Base-by-base conservation (phyloP, 2,113 vertebrate species). In the Entomyzon cyanotis region DNA sequence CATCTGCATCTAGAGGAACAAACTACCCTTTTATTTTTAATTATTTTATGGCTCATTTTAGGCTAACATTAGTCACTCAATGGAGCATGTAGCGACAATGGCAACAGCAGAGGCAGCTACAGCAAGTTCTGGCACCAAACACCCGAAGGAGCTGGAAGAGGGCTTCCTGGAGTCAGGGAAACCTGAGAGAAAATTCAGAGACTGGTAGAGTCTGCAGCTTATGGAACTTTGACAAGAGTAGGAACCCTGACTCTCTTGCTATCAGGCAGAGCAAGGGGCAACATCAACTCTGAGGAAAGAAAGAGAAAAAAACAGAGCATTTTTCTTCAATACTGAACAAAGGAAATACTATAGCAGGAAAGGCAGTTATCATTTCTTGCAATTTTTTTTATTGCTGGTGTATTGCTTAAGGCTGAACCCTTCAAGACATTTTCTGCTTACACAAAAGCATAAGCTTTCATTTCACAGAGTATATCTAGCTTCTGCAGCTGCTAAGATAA, bases 71-170 rank as follows among this genome's bases (percentile, higher is more conserved):
- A 65, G 25, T 62, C 46, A 53, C 10, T 52, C 33, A 37, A 81
- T 0, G 0, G 74, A 28, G 23, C 19, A 28, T 0, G 0, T 35
- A 64, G 16, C 0, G 0, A 52, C 22, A 39, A 17, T 0, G 1
- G 46, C 0, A 5, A 46, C 5, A 21, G 33, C 12, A 60, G 46
- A 1, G 1, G 30, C 46, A 47, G 24, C 19, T 30, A 10, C 22
- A 17, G 41, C 47, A 55, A 55, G 25, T 19, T 53, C 17, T 41
- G n/a, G 21, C 30, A 30, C 39, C 22, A 60, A 68, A 47, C n/a
- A 31, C 6, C 13, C 4, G 4, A 62, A 46, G 30, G 11, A 75
- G 53, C 20, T 41, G 17, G 7, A 59, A 55, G 19, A 59, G 23
- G 28, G 2, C 6, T 20, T 74, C 37, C 28, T 59, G n/a, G 39